Conservation (phyloP, 2,797 vertebrate genomes). For the Schizopygopsis malacanthus region DNA sequence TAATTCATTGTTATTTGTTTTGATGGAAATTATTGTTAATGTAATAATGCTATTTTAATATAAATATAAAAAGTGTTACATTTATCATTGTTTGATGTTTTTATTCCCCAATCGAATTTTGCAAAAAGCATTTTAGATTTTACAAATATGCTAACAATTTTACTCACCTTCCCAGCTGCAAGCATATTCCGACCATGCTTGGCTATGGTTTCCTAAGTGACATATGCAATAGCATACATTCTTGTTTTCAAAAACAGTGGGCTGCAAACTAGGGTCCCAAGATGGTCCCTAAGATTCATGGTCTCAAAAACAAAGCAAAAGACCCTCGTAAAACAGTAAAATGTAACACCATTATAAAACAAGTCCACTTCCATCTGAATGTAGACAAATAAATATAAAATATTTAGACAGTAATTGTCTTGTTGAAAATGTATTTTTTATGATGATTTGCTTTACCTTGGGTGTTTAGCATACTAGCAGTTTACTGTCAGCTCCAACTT, state of each 20-base stretch:
- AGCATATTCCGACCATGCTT: neutral
- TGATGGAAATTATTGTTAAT: conserved; percentile 77
- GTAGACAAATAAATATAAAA: neutral
- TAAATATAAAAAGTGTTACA: conserved; percentile 71
- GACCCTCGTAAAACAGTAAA: too few relatives aligned
- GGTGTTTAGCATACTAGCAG: neutral
- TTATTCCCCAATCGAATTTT: neutral
- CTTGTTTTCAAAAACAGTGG: too few relatives aligned
- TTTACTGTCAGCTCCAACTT: too few relatives aligned
- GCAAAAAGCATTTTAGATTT: neutral
- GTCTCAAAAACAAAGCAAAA: too few relatives aligned
- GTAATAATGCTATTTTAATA: conserved; percentile 83
- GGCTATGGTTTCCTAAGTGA: neutral
- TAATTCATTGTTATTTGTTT: conserved; percentile 78
- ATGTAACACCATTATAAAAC: too few relatives aligned
- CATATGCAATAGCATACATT: too few relatives aligned
- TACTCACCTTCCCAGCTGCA: neutral
- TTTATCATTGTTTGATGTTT: neutral
- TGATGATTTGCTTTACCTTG: too few relatives aligned
- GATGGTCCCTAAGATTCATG: too few relatives aligned
- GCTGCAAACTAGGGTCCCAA: too few relatives aligned
- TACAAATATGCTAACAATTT: neutral
- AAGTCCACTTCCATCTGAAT: neutral
- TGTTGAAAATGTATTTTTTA: neutral
- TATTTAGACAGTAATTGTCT: neutral